A percentile compares a stretch with the other conserved stretches of the same genome.
Conservation (phyloP, 2,888 invertebrate species). For the Pyralis farinalis region DNA sequence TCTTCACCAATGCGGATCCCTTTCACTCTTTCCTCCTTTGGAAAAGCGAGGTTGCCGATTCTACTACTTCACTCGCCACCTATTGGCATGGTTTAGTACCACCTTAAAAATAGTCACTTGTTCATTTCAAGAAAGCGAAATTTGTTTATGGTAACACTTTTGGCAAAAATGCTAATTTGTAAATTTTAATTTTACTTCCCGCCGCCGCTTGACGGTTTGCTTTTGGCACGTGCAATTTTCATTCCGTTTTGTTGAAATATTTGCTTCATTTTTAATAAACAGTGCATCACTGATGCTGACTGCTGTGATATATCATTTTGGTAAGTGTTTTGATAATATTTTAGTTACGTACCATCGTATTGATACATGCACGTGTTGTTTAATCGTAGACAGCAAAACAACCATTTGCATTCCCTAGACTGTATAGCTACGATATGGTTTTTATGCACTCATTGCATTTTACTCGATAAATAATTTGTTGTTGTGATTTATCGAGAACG, state of each 20-base stretch:
- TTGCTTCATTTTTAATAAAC: conserved; percentile 36
- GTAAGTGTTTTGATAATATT: conserved; percentile 53
- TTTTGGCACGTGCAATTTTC: conserved; percentile 78
- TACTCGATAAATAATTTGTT: conserved; percentile 11
- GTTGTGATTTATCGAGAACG: conserved; percentile 15
- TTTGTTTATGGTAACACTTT: conserved; percentile 31
- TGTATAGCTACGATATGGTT: conserved; percentile 75
- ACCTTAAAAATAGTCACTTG: no score
- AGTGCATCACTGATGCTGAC: conserved; percentile 69
- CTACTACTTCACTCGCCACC: no score
- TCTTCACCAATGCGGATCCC: no score
- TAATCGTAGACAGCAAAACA: conserved; percentile 71
- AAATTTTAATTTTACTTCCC: conserved; percentile 70
- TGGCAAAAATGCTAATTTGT: conserved; percentile 49
- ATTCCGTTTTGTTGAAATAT: conserved; percentile 46
- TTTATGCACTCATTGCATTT: conserved; percentile 23
- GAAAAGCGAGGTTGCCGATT: no score
- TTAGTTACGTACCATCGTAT: conserved; percentile 35
- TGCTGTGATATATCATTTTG: conserved; percentile 56
- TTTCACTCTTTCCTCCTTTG: no score
- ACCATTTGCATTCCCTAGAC: conserved; percentile 69
- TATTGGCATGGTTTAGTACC: no score
- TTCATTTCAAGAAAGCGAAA: background rate
- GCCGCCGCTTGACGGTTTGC: conserved; percentile 74
- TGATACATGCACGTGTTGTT: conserved; percentile 68